phyloP scores from a whole-genome alignment of 2,113 vertebrate genomes.

The Capreolus pygargus region DNA sequence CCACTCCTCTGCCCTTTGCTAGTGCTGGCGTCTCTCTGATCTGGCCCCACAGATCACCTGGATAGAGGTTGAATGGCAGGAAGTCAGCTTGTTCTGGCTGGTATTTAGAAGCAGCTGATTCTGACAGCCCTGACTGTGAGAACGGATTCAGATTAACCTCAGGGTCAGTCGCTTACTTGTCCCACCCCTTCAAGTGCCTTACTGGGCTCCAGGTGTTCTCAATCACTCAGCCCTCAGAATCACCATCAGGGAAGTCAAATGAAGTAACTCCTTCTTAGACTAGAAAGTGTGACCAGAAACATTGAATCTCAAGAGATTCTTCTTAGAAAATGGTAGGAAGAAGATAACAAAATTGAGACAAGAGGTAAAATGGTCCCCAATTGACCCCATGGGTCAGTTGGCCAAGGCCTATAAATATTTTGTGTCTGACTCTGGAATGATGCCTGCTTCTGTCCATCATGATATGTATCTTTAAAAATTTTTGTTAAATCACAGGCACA shows the following conservation, averaged over 20 bases:
- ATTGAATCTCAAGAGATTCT: not conserved
- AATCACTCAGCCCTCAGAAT: not conserved
- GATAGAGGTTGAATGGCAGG: not conserved
- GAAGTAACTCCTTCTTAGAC: not conserved
- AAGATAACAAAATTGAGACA: not conserved
- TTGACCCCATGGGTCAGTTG: not conserved
- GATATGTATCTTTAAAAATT: not conserved
- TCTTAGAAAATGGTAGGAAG: slow-evolving; percentile 10
- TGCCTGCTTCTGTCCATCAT: not conserved
- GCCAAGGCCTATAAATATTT: not conserved
- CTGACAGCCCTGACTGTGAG: rapidly evolving
- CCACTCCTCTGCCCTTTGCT: not conserved
- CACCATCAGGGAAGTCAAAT: not conserved
- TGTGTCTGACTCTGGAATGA: not conserved
- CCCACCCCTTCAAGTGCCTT: not conserved
- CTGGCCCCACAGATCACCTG: not conserved
- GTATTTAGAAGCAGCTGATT: not conserved
- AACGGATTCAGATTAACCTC: not conserved
- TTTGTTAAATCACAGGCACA: not conserved
- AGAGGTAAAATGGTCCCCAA: not conserved
- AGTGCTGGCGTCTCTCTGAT: not conserved
- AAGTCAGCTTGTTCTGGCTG: not conserved
- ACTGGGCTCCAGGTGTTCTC: not conserved
- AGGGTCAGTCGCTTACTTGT: not conserved
- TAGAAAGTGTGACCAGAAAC: not conserved